Evolutionary conservation across 2,113 vertebrate genomes (phyloP), one percentile per base, ranked within the genome.

Genomic region (Cyanistes caeruleus): DNA sequence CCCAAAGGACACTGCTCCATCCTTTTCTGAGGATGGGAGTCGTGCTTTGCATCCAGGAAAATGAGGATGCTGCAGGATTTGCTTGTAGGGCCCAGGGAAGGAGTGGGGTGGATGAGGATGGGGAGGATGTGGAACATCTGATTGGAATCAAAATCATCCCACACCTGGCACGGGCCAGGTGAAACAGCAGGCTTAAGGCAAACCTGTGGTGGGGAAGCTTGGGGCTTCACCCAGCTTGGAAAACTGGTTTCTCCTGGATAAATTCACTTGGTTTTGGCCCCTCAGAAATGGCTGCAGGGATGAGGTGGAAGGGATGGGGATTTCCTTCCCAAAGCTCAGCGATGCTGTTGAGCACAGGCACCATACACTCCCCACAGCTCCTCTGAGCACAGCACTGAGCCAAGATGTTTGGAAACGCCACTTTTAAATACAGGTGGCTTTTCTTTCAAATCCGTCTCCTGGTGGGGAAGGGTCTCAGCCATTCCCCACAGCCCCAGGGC

Each of bases 91-190:
- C 17, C 5, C 2, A 13, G 15, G 51, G 56, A 60, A 53, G 43
- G 81, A 67, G 27, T 0, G 0, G n/a, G 55, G 48, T 9, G 69
- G 70, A 5, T 59, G 72, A 69, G 92, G 64, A 24, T 7, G n/a
- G 52, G 17, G 3, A 59, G 12, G 72, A 33, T 39, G 52, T 33
- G 81, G 53, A 53, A 11, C 10, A 16, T 43, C 44, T 53, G 83
- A 51, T 11, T 51, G 21, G 22, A 17, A 8, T 9, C 21, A 12
- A 25, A 56, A 4, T 31, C 7, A 8, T 31, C 46, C 18, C 58
- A 18, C 4, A 6, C 2, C 16, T 22, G 48, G 60, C 13, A 13
- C 0, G 0, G n/a, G 14, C 10, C 21, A 3, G 59, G 31, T 2
- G 8, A 58, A 63, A n/a, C 44, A 74, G 62, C 63, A 79, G 51